Evolutionary conservation across 2,888 invertebrate genomes (phyloP).

Genomic region (Agonopterix subpropinquella): DNA sequence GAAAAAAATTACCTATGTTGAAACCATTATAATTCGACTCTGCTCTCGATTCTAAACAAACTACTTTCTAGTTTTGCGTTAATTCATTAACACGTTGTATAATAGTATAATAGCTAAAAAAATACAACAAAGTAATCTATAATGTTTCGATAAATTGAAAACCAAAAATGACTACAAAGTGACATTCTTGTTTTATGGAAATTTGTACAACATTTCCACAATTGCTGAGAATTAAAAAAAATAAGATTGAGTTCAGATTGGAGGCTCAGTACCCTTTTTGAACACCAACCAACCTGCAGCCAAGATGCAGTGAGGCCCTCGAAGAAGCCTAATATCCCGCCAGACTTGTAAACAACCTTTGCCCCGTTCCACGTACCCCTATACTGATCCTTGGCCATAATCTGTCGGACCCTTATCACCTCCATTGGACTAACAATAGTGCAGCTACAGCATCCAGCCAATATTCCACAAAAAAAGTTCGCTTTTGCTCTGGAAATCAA

Average conservation of each 20-base stretch:
- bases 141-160: no score
- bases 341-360: conserved; percentile 39
- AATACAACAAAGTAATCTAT: no score
- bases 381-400: conserved; percentile 54
- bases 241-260: no score
- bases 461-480: conserved; percentile 39
- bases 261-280: neutral
- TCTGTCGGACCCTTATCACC: conserved; percentile 57
- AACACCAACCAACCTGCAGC: conserved; percentile 35
- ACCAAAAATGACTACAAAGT: neutral
- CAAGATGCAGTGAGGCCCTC: conserved; percentile 52
- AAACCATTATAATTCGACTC: no score
- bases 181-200: neutral
- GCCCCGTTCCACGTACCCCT: conserved; percentile 42
- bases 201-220: no score
- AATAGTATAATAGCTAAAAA: no score
- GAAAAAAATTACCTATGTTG: no score
- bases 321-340: conserved; percentile 52
- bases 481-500: conserved; percentile 21
- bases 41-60: no score
- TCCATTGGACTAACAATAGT: conserved; percentile 48
- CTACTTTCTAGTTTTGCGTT: no score
- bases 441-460: conserved; percentile 44
- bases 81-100: no score
- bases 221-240: no score